These are phyloP conservation scores for Astur gentilis DNA, from an alignment of 2,113 vertebrate genomes.

Conservation along the genomic window DNA sequence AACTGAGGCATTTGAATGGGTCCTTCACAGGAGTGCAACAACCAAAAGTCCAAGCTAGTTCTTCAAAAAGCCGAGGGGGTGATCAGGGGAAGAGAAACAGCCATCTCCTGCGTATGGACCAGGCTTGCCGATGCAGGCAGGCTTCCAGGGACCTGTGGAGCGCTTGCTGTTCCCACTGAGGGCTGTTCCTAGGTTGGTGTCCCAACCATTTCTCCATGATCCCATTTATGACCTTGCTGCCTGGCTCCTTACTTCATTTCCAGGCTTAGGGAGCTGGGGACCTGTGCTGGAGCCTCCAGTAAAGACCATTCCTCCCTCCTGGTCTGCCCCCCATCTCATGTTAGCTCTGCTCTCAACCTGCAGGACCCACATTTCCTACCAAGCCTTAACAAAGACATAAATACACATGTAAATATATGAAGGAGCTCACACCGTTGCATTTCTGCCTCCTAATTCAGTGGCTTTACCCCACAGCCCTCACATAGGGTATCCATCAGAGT, in stretches of 20 bases:
- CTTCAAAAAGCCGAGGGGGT: not conserved
- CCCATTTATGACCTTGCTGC: not conserved
- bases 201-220: not conserved
- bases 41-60: not conserved
- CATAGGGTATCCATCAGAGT: not conserved
- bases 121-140: not conserved
- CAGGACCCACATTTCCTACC: not conserved
- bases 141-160: not conserved
- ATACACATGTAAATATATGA: not conserved
- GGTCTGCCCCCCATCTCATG: not conserved
- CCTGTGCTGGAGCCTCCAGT: not conserved
- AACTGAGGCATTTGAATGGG: rapidly evolving
- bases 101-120: not conserved
- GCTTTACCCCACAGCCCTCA: not conserved
- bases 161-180: not conserved
- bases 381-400: not conserved
- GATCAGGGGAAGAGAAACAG: not conserved
- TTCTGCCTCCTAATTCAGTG: not conserved
- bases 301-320: not conserved
- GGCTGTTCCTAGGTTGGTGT: not conserved
- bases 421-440: not conserved
- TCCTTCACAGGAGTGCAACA: not conserved
- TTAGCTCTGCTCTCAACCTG: not conserved
- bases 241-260: not conserved
- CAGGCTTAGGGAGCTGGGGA: not conserved